Evolutionary conservation across 2,113 vertebrate genomes (phyloP).

Genomic region (Urocynchramus pylzowi): DNA sequence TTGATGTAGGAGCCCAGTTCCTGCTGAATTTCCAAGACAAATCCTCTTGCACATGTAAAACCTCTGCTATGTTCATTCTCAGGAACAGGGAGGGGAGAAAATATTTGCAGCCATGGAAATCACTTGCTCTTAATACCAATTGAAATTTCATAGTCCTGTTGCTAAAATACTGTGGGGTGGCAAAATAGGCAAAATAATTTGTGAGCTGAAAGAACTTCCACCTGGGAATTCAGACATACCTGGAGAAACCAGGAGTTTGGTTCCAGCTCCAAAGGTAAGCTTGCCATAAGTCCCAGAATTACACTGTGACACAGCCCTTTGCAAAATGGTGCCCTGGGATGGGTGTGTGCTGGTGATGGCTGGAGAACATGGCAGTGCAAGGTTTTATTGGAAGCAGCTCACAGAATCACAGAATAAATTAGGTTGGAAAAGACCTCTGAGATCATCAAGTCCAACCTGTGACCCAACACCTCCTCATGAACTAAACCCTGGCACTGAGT

Average conservation of each 20-base stretch:
- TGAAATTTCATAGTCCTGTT: not conserved
- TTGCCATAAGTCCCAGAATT: not conserved
- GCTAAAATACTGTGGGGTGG: not conserved
- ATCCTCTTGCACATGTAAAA: not conserved
- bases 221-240: not conserved
- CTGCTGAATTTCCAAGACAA: not conserved
- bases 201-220: not conserved
- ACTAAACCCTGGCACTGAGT: not conserved
- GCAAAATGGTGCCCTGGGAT: not conserved
- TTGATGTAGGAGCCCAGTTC: not conserved
- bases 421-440: not conserved
- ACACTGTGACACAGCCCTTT: not conserved
- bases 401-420: no score
- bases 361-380: not conserved
- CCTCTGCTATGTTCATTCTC: not conserved
- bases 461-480: not conserved
- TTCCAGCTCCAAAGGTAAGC: constrained; percentile 10
- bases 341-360: not conserved
- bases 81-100: not conserved
- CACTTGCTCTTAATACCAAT: accelerated
- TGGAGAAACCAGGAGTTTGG: not conserved
- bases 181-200: not conserved
- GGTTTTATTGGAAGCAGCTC: not conserved
- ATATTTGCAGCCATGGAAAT: not conserved
- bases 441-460: not conserved